Evolutionary conservation across 2,888 invertebrate genomes (phyloP).

Genomic region (Lithophane ornitopus): DNA sequence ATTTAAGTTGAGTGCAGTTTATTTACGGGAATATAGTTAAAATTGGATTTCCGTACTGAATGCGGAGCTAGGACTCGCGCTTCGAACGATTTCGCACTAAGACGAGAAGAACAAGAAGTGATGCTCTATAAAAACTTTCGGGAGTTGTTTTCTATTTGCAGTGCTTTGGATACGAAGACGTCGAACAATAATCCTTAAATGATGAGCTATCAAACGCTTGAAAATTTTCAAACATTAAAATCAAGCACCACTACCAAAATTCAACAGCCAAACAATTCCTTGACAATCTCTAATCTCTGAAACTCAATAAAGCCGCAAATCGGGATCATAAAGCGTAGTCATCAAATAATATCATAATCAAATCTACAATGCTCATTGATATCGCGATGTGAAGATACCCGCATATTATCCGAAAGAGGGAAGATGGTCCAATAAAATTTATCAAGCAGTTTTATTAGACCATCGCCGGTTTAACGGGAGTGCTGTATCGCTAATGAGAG

Average conservation of each 20-base stretch:
- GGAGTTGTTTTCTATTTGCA: conserved; percentile 16
- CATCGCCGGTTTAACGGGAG: conserved; percentile 74
- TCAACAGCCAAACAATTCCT: conserved; percentile 38
- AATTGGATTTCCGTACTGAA: conserved; percentile 24
- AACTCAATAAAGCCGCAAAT: conserved; percentile 54
- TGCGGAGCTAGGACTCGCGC: conserved; percentile 3
- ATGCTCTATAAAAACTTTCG: conserved; percentile 21
- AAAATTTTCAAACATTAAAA: conserved; percentile 21
- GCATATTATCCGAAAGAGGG: conserved; percentile 55
- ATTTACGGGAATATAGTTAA: conserved; percentile 41
- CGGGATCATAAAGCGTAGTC: conserved; percentile 55
- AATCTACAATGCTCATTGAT: conserved; percentile 67
- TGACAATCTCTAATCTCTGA: conserved; percentile 52
- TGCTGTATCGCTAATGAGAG: conserved; percentile 80
- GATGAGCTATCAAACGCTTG: background rate
- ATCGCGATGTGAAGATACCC: conserved; percentile 55
- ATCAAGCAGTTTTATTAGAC: conserved; percentile 78
- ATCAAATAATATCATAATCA: conserved; percentile 63
- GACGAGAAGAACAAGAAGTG: too few species aligned
- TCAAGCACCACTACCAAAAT: conserved; percentile 7
- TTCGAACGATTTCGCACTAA: conserved; percentile 10
- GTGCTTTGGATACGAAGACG: background rate
- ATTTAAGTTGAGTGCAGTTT: conserved; percentile 43
- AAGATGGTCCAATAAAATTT: conserved; percentile 72
- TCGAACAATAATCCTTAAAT: background rate